Conservation (phyloP, 2,888 invertebrate species). For the Tillus elongatus region DNA sequence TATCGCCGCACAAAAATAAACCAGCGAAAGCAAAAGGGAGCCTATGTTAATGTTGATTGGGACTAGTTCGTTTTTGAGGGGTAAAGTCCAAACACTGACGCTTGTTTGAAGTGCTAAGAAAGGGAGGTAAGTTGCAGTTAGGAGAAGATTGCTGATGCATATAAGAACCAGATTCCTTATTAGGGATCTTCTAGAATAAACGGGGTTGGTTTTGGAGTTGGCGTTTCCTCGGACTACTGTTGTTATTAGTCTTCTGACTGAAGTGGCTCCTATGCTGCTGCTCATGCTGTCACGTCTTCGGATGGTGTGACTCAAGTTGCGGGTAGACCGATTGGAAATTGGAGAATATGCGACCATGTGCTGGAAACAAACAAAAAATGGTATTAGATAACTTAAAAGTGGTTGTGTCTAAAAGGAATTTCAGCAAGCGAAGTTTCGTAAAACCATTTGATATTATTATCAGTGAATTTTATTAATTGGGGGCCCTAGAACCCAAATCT, state of each 20-base stretch:
- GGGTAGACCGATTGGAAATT: slow-evolving; percentile 48
- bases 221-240: no score
- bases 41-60: slow-evolving; percentile 38
- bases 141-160: slow-evolving; percentile 52
- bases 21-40: slow-evolving; percentile 52
- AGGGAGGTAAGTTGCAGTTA: slow-evolving; percentile 57
- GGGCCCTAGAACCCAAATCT: no score
- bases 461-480: neutral
- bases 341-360: slow-evolving; percentile 50
- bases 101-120: slow-evolving; percentile 49
- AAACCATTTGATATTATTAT: no score
- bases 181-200: slow-evolving; percentile 39
- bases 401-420: neutral
- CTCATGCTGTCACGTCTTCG: slow-evolving; percentile 60
- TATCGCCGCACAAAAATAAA: slow-evolving; percentile 53
- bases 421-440: no score
- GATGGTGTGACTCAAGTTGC: slow-evolving; percentile 38
- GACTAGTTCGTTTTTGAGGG: slow-evolving; percentile 17
- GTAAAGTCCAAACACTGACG: slow-evolving; percentile 43
- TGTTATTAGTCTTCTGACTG: slow-evolving; percentile 64
- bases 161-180: slow-evolving; percentile 47
- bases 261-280: slow-evolving; percentile 67
- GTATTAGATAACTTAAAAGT: neutral
- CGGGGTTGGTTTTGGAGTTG: neutral
- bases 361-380: slow-evolving; percentile 23